These are phyloP conservation scores for Fistularia commersonii DNA, from an alignment of 2,797 vertebrate species.

Conservation along the genomic window DNA sequence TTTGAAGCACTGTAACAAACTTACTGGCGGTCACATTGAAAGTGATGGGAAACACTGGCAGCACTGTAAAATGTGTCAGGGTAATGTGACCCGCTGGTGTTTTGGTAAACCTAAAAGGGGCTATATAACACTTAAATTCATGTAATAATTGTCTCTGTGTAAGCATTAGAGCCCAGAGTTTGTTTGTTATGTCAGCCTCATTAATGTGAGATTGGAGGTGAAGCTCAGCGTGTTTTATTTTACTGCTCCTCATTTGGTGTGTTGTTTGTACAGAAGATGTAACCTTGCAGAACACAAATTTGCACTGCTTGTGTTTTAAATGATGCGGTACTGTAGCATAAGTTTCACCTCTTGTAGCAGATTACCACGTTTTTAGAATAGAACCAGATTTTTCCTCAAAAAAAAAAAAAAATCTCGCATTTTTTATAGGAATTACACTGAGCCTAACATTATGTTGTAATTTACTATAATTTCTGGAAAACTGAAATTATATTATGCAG, in stretches of 20 bases:
- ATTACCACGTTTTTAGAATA: neutral
- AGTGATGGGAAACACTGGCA: constrained; percentile 17
- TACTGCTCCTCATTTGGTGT: constrained; percentile 44
- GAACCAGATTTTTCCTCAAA: constrained; percentile 75
- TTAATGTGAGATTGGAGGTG: constrained; percentile 55
- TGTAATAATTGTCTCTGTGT: constrained; percentile 23
- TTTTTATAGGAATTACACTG: constrained; percentile 52
- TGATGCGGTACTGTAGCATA: constrained; percentile 8
- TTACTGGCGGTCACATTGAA: neutral
- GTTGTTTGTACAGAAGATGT: constrained; percentile 48
- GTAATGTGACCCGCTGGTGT: no score
- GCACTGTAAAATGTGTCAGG: constrained; percentile 38
- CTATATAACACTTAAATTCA: constrained; percentile 30
- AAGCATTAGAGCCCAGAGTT: constrained; percentile 20
- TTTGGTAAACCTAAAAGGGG: neutral
- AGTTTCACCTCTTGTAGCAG: neutral
- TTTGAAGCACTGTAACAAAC: constrained; percentile 25
- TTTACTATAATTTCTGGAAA: no score
- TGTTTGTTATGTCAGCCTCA: constrained; percentile 31
- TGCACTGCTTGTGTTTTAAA: constrained; percentile 29
- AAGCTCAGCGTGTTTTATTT: constrained; percentile 27
- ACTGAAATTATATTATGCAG: no score
- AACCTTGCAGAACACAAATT: constrained; percentile 22
- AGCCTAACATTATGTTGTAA: no score
- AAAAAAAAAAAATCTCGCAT: no score